A percentile compares a stretch with the other conserved stretches of the same genome.
phyloP scores from a whole-genome alignment of 2,797 vertebrate species.

The Anniella stebbinsi region DNA sequence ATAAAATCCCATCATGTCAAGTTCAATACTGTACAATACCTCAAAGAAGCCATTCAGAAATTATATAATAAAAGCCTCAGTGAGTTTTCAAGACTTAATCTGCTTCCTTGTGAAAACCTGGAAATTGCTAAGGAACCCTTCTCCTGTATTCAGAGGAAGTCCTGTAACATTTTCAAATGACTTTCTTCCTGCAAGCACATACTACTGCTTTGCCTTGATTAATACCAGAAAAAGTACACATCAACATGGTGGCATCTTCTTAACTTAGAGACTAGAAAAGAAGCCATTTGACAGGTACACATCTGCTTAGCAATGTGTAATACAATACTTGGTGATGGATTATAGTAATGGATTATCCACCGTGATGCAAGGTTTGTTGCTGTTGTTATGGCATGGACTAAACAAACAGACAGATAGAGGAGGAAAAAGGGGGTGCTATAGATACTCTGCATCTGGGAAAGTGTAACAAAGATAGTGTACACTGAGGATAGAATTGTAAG shows the following conservation, averaged over 20 bases:
- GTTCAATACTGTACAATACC: background rate
- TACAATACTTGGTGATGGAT: too few species aligned
- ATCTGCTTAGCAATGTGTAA: background rate
- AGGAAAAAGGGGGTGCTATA: background rate
- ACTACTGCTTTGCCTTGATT: background rate
- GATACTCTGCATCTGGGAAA: background rate
- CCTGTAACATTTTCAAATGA: background rate
- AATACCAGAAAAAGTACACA: background rate
- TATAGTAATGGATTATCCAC: too few species aligned
- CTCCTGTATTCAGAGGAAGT: background rate
- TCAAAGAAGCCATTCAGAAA: background rate
- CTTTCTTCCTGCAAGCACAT: background rate
- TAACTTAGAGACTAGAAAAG: background rate
- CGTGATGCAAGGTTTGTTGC: too few species aligned
- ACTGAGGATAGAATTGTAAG: background rate
- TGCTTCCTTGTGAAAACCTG: background rate
- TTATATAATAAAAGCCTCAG: background rate
- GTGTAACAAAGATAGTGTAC: background rate
- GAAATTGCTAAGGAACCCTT: background rate
- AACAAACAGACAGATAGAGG: background rate
- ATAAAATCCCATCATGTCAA: conserved; percentile 1
- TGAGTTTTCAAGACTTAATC: background rate
- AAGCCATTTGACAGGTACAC: background rate
- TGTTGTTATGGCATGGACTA: too few species aligned
- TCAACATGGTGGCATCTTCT: background rate